Evolutionary conservation across 1,140 invertebrate species (phyloP).

Genomic region (Eulimnadia texana): DNA sequence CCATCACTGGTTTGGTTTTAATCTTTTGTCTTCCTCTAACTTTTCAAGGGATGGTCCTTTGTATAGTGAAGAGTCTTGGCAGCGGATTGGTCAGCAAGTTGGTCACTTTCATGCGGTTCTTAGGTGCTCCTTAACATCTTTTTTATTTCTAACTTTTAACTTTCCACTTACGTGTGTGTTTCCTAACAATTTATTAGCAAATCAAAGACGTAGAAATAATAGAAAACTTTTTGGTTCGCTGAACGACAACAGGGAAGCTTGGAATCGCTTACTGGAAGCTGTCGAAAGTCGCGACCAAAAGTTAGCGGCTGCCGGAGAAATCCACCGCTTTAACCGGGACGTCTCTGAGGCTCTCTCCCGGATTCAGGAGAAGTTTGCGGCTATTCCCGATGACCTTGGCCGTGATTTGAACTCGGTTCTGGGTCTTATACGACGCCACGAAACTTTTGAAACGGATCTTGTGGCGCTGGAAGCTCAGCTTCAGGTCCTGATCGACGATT

Average conservation of each 20-base stretch:
- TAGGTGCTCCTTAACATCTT: constrained; percentile 4
- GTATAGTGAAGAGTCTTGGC: constrained; percentile 1
- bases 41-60: neutral
- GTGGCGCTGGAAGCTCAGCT: constrained; percentile 85
- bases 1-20: neutral
- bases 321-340: constrained; percentile 91
- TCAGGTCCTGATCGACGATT: constrained; percentile 80
- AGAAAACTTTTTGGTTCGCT: no score
- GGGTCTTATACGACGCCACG: constrained; percentile 67
- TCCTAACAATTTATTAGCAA: no score
- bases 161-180: neutral
- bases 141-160: neutral
- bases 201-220: no score
- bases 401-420: constrained; percentile 76
- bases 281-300: constrained; percentile 72
- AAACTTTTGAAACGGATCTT: constrained; percentile 89
- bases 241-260: constrained; percentile 46
- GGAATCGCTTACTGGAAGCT: constrained; percentile 73
- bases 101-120: neutral
- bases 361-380: constrained; percentile 74
- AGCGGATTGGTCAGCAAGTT: constrained; percentile 5
- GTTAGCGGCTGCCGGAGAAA: constrained; percentile 81
- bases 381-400: constrained; percentile 68
- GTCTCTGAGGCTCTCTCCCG: constrained; percentile 80
- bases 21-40: neutral